Base-by-base conservation (phyloP, 2,113 vertebrate genomes). In the Ammodytes marinus region DNA sequence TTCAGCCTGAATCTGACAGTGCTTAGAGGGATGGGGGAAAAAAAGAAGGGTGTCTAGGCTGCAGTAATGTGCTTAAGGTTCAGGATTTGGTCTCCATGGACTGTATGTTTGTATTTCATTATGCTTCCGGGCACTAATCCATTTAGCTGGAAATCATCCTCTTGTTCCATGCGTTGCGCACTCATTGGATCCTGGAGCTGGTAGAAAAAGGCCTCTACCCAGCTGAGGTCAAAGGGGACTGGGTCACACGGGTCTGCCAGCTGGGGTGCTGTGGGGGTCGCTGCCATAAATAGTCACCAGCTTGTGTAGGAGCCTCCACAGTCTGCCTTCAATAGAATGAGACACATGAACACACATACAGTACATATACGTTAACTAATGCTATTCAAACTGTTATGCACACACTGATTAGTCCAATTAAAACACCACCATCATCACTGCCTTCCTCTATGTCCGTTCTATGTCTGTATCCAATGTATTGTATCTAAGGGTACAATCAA, bases 181-280 rank as follows among this genome's bases (percentile, higher is more conserved):
- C 55, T 85, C 69, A 60, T 27, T 72, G 27, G 67, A 67, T 79
- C 83, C 77, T 27, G 57, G 69, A 79, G 86, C 76, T 77, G 69
- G 49, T 69, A 77, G 68, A 40, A 19, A 55, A 89, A 63, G 54
- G 27, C 27, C 57, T 67, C 46, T 55, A 11, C 15, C 61, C 64
- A n/a, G 64, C 68, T 45, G 65, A 80, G 86, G 87, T 91, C 83
- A 87, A 74, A 89, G 87, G 89, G 78, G 67, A 91, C 83, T 87
- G 84, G 89, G 91, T 89, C 90, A 90, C 13, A 3, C 63, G 63
- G 55, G 61, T 79, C 60, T 57, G 77, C 52, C 4, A 6, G 57
- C 7, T 55, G 40, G 27, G 57, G 46, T 63, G 46, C 69, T 49
- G 49, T 40, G 69, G 83, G 72, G 83, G 55, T 61, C 14, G 46